phyloP scores from a whole-genome alignment of 1,140 invertebrate genomes.

The Hestina assimilis region DNA sequence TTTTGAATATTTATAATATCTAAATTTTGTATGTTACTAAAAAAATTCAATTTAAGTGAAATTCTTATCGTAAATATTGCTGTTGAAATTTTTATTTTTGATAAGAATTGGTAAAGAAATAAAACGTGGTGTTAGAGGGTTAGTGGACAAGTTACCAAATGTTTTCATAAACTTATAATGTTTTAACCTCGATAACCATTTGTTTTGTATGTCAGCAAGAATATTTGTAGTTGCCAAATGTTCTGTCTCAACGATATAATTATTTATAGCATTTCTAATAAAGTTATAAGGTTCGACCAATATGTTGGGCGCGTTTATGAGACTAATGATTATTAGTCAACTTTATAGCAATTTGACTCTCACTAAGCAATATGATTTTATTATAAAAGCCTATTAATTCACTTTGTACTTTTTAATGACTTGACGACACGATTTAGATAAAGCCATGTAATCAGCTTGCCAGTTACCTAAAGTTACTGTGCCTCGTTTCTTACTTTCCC shows the following conservation, averaged over 20 bases:
- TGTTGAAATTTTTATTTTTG: too few species aligned
- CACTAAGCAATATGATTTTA: slow-evolving; percentile 30
- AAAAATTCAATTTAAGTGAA: too few species aligned
- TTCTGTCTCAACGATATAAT: background rate
- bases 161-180: background rate
- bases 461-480: slow-evolving; percentile 45
- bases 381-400: slow-evolving; percentile 24
- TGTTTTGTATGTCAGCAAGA: background rate
- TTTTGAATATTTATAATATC: too few species aligned
- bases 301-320: slow-evolving; percentile 38
- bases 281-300: slow-evolving; percentile 23
- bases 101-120: too few species aligned
- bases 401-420: slow-evolving; percentile 20
- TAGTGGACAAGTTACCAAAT: too few species aligned
- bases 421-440: slow-evolving; percentile 33
- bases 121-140: too few species aligned
- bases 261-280: background rate
- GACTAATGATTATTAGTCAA: slow-evolving; percentile 40
- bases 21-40: too few species aligned
- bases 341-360: slow-evolving; percentile 56
- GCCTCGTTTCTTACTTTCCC: slow-evolving; percentile 51
- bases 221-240: background rate
- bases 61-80: too few species aligned
- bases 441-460: slow-evolving; percentile 54
- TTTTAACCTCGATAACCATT: background rate